Base-by-base conservation (phyloP, 2,113 vertebrate genomes). In the Callaeas wilsoni region DNA sequence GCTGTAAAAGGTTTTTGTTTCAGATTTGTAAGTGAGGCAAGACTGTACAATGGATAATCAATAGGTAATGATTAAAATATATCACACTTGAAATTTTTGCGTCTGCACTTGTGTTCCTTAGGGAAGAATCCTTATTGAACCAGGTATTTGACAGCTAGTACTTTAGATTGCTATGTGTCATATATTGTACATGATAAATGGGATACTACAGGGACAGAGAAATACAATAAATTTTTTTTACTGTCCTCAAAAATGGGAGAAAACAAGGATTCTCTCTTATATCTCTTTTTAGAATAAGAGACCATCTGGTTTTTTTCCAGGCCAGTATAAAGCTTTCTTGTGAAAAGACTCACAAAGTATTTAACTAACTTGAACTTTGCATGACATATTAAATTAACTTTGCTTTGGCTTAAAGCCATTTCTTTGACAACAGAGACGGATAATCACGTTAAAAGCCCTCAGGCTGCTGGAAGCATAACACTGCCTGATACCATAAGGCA, bases 321-420 rank as follows among this genome's bases (percentile, higher is more conserved):
- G 12, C 37, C 35, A 26, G 5, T 49, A 39, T 74, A 87, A 67
- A 90, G n/a, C 41, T 84, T 88, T 93, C 26, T 74, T 65, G 9
- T 80, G 75, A 59, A 93, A 64, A 73, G 15, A 42, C 46, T 65
- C 62, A 47, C 5, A 10, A 69, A 81, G 56, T 90, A 81, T 75
- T 94, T 90, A 86, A 53, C 23, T 69, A 69, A 86, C n/a, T 77
- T 27, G 55, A 90, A 77, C 44, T 77, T 84, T 69, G 30, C 52
- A 84, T 89, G n/a, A 89, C 73, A 88, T 90, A 73, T n/a, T 74
- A 78, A 78, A 80, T 88, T 69, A 80, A 50, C 46, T 90, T 94
- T 86, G 25, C 47, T 37, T 89, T 89, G 80, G 47, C 64, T 90
- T 90, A 55, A 70, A 93, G 78, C 52, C 64, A 47, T 88, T 90